Evolutionary conservation across 2,888 invertebrate genomes (phyloP).

Genomic region (Dicyrtomina minuta): DNA sequence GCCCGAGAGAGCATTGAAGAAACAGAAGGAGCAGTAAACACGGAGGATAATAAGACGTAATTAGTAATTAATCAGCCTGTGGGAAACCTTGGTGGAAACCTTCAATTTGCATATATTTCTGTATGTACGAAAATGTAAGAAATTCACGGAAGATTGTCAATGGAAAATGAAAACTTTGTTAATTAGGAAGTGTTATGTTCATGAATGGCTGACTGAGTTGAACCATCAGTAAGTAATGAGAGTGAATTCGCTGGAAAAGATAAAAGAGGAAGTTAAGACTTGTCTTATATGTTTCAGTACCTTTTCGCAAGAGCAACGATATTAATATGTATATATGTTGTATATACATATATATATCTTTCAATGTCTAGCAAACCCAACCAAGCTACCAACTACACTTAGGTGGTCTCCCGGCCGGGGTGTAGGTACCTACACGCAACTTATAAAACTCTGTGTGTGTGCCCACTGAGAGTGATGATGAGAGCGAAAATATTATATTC

Average conservation of each 20-base stretch:
- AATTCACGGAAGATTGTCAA: conserved; percentile 25
- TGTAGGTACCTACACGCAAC: neutral
- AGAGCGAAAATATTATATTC: conserved; percentile 29
- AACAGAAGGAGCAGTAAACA: too few species aligned
- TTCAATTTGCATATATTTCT: conserved; percentile 29
- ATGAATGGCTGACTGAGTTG: conserved; percentile 25
- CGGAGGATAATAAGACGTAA: conserved; percentile 20
- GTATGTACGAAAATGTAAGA: conserved; percentile 9
- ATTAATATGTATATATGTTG: too few species aligned
- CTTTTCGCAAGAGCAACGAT: neutral
- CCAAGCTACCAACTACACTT: conserved; percentile 23
- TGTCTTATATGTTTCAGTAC: conserved; percentile 13
- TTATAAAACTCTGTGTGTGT: conserved; percentile 18
- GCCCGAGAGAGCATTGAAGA: too few species aligned
- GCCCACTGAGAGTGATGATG: conserved; percentile 28
- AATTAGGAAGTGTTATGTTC: conserved; percentile 29
- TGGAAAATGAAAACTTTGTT: conserved; percentile 30
- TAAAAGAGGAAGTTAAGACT: conserved; percentile 30
- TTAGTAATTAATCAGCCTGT: conserved; percentile 32
- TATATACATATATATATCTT: neutral
- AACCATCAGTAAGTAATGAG: conserved; percentile 26
- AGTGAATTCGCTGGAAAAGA: conserved; percentile 20
- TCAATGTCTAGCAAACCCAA: too few species aligned
- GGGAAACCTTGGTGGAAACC: conserved; percentile 27
- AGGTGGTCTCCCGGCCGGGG: conserved; percentile 16